Evolutionary conservation across 2,113 vertebrate species (phyloP), one percentile per base, ranked within the genome.

Genomic region (Caranx melampygus): DNA sequence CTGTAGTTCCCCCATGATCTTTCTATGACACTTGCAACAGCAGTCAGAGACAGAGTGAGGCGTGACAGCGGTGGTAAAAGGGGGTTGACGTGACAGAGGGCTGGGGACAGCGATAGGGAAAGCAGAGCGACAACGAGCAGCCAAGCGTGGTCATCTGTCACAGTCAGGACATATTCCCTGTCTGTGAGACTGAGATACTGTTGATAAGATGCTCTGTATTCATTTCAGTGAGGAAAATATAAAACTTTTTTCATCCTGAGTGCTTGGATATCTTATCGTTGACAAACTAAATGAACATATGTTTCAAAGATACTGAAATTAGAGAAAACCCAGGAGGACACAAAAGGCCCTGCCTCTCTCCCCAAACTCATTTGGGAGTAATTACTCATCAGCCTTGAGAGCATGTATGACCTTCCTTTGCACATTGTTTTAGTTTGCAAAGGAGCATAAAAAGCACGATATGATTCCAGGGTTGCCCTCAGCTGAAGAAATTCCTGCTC

Each of bases 321-420:
- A 35, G 15, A 65, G 54, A 72, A 72, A 85, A 47, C 66, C 79
- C 70, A n/a, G 11, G 21, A 82, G 79, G 80, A 79, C 73, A 78
- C 55, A 18, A 71, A 57, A 57, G 47, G 55, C 69, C 37, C 65
- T 8, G 16, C 33, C 71, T 79, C 69, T 37, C 69, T 77, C 81
- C 64, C 79, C 77, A 76, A 57, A 75, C 7, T 79, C 93, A 94
- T 92, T 89, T 92, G 91, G 88, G 83, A 92, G 61, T 78, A 78
- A 92, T 93, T 92, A 92, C 60, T 73, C 67, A 72, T 82, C 78
- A 79, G 81, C 73, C 70, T 55, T 42, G 9, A 64, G 78, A 74
- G 60, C 58, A 55, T 34, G 11, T 21, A 2, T 66, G 63, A 59
- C 62, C 55, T 83, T 79, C 63, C 71, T 81, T 63, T 72, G 20